Percentiles rank a stretch among this genome's conserved stretches.
Evolutionary conservation across 2,113 vertebrate genomes (phyloP).

Genomic region (Paradisaea rubra): DNA sequence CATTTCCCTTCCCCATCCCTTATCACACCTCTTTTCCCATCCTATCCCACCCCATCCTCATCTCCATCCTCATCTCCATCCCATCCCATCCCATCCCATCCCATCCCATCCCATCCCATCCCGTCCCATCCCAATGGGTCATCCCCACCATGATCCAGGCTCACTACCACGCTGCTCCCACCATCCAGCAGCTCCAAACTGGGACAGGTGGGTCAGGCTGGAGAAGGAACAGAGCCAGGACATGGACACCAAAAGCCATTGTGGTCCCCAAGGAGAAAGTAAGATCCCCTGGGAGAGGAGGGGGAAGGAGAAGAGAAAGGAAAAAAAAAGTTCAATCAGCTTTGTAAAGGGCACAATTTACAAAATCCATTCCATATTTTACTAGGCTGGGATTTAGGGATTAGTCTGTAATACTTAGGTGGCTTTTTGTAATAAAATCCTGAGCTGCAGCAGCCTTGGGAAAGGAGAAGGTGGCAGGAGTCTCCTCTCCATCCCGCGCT

Average conservation of each 20-base stretch:
- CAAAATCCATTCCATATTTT: conserved; percentile 84
- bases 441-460: conserved; percentile 69
- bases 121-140: neutral
- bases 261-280: neutral
- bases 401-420: conserved; percentile 81
- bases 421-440: conserved; percentile 81
- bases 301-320: neutral
- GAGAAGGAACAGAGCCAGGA: neutral
- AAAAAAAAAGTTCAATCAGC: conserved; percentile 72
- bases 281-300: neutral
- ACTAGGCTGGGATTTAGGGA: conserved; percentile 80
- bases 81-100: neutral
- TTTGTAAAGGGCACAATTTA: conserved; percentile 89
- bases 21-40: neutral
- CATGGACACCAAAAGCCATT: neutral
- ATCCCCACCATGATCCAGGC: accelerated
- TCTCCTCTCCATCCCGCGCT: conserved; percentile 45
- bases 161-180: neutral
- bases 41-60: neutral
- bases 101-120: no score
- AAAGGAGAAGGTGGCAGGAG: conserved; percentile 68
- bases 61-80: neutral
- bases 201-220: accelerated
- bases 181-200: no score
- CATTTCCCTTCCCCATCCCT: no score